Conservation (phyloP, 1,140 invertebrate genomes). For the Ptiloglossa arizonensis region DNA sequence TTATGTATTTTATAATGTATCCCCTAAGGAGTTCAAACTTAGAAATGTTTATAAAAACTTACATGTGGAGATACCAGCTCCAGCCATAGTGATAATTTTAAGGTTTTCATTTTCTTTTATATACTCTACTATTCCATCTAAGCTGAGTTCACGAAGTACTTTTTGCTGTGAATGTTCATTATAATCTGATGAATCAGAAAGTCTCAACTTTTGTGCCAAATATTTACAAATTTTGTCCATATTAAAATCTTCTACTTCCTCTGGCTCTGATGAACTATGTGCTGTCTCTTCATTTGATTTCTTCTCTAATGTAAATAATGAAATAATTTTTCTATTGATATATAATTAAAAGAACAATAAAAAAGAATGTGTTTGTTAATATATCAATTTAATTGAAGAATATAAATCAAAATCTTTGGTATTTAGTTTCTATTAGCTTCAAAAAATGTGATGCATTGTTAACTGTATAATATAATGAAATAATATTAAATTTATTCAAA, state of each 20-base stretch:
- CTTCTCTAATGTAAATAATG: slow-evolving; percentile 28
- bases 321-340: neutral
- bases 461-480: neutral
- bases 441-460: neutral
- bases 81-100: slow-evolving; percentile 95
- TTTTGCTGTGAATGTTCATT: slow-evolving; percentile 49
- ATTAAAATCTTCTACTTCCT: slow-evolving; percentile 47
- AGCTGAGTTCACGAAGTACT: slow-evolving; percentile 78
- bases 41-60: slow-evolving; percentile 77
- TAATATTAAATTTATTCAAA: neutral
- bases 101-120: slow-evolving; percentile 89
- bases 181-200: slow-evolving; percentile 53
- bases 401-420: neutral
- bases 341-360: neutral
- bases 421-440: neutral
- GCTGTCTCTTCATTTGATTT: slow-evolving; percentile 39
- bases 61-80: slow-evolving; percentile 97
- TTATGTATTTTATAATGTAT: slow-evolving; percentile 1
- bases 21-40: slow-evolving; percentile 9
- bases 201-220: slow-evolving; percentile 68
- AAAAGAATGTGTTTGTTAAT: neutral
- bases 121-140: slow-evolving; percentile 88
- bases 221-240: slow-evolving; percentile 75
- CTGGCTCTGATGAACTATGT: slow-evolving; percentile 28
- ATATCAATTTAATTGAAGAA: no score